These are phyloP conservation scores for Rhinopithecus roxellana DNA, from an alignment of 2,113 vertebrate species.

Conservation along the genomic window DNA sequence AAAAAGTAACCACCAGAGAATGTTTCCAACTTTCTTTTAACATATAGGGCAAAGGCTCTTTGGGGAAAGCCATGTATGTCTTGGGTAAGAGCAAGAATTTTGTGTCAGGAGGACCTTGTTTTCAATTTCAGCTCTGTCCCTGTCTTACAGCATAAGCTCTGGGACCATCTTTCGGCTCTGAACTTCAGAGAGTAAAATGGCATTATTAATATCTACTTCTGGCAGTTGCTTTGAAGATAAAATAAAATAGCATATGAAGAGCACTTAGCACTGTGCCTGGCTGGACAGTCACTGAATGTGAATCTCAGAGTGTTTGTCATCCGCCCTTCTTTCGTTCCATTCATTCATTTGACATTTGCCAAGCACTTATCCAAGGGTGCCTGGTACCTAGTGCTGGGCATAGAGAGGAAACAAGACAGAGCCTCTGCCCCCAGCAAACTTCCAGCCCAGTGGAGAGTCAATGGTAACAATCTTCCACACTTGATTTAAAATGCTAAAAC, in stretches of 20 bases:
- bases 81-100: constrained; percentile 23
- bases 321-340: not conserved
- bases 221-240: constrained; percentile 44
- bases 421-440: not conserved
- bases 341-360: not conserved
- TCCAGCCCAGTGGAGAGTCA: not conserved
- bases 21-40: not conserved
- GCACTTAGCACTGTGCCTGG: not conserved
- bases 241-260: constrained; percentile 27
- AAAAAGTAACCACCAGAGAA: not conserved
- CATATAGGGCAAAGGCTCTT: not conserved
- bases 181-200: not conserved
- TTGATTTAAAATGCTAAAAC: not conserved
- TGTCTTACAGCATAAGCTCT: not conserved
- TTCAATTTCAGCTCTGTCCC: not conserved
- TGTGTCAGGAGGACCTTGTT: not conserved
- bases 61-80: not conserved
- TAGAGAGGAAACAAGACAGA: not conserved
- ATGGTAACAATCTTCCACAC: not conserved
- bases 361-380: not conserved
- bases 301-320: not conserved
- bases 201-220: constrained; percentile 51
- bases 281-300: not conserved
- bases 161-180: not conserved
- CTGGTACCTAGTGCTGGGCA: not conserved